phyloP scores from a whole-genome alignment of 2,797 vertebrate species.

The Spheniscus humboldti region DNA sequence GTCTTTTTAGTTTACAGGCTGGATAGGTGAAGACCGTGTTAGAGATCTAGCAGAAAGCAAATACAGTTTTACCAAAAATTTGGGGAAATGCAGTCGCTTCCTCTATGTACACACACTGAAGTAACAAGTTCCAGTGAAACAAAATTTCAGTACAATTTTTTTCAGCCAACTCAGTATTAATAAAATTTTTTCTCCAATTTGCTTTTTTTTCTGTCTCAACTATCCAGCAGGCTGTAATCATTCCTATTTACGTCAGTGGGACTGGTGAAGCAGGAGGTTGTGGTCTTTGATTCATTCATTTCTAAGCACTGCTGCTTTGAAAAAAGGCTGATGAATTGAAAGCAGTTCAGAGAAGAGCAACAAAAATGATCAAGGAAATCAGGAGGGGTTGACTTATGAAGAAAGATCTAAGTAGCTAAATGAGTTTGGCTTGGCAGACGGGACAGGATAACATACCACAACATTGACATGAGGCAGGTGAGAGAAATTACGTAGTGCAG shows the following conservation, averaged over 20 bases:
- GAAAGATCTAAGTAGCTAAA: neutral
- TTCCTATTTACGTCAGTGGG: neutral
- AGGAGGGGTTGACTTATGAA: neutral
- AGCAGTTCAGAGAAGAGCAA: neutral
- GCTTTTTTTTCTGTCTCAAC: neutral
- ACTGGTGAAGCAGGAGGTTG: neutral
- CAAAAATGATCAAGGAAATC: neutral
- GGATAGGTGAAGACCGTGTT: neutral
- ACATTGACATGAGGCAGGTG: neutral
- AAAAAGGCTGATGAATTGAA: constrained; percentile 26
- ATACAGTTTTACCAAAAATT: neutral
- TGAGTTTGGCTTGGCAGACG: neutral
- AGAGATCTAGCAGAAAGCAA: neutral
- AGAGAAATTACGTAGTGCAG: neutral
- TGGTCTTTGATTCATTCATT: neutral
- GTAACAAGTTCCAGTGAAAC: neutral
- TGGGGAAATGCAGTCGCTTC: neutral
- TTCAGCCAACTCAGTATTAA: neutral
- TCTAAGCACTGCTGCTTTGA: neutral
- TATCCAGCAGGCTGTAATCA: neutral
- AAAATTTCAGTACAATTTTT: neutral
- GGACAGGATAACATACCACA: neutral
- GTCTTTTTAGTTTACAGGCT: neutral
- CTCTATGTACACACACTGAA: neutral
- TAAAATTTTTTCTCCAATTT: neutral